These are phyloP conservation scores for Acanthurus tractus DNA, from an alignment of 2,797 vertebrate genomes.

Conservation along the genomic window DNA sequence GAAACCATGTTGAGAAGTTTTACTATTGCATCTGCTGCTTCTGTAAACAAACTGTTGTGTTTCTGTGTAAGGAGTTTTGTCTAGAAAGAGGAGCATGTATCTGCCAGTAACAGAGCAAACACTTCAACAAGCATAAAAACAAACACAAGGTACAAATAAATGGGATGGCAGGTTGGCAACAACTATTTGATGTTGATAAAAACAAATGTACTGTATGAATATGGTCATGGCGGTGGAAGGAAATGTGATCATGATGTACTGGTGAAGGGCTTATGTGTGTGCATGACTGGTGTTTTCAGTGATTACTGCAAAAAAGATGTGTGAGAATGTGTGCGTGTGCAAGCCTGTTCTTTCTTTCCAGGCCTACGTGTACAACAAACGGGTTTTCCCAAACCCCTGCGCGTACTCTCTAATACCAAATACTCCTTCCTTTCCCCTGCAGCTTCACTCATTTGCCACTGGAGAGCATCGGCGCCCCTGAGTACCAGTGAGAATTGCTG, in stretches of 20 bases:
- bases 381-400: slow-evolving; percentile 41
- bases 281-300: slow-evolving; percentile 43
- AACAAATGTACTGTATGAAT: slow-evolving; percentile 43
- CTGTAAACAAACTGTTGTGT: slow-evolving; percentile 21
- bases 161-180: slow-evolving; percentile 36
- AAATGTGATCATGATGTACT: slow-evolving; percentile 10
- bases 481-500: slow-evolving; percentile 89
- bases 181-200: slow-evolving; percentile 22
- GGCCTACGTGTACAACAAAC: slow-evolving; percentile 50
- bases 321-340: slow-evolving; percentile 53
- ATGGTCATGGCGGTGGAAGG: slow-evolving; percentile 44
- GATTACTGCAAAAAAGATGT: slow-evolving; percentile 38
- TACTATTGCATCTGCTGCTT: slow-evolving; percentile 19
- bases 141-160: slow-evolving; percentile 33
- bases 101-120: slow-evolving; percentile 27
- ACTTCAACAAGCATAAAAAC: slow-evolving; percentile 39
- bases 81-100: neutral
- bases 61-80: slow-evolving; percentile 11
- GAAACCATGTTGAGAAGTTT: neutral
- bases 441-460: slow-evolving; percentile 80
- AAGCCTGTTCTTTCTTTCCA: slow-evolving; percentile 65
- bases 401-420: slow-evolving; percentile 30
- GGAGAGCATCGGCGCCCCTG: slow-evolving; percentile 84
- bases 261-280: slow-evolving; percentile 50
- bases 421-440: slow-evolving; percentile 17